These are phyloP conservation scores for Excalfactoria chinensis DNA, from an alignment of 2,113 vertebrate species.

Conservation along the genomic window DNA sequence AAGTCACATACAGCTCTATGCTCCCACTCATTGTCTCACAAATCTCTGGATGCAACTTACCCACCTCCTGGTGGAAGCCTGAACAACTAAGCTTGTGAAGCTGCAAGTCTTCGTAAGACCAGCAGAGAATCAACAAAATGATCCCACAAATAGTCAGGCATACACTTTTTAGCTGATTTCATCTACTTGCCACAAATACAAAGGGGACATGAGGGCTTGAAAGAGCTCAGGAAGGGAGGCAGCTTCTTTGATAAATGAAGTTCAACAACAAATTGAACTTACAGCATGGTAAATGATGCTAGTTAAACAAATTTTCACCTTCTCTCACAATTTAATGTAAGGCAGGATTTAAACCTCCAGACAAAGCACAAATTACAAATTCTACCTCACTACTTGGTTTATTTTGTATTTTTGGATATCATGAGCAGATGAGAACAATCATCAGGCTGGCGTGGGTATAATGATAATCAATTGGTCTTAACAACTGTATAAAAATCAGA, in stretches of 20 bases:
- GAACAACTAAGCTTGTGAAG: neutral
- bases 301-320: neutral
- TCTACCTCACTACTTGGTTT: neutral
- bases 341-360: neutral
- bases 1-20: rapidly evolving
- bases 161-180: neutral
- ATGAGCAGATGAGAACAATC: neutral
- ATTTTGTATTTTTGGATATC: neutral
- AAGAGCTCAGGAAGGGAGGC: neutral
- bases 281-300: neutral
- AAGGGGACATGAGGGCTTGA: neutral
- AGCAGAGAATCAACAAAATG: neutral
- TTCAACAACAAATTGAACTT: neutral
- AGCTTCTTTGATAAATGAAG: neutral
- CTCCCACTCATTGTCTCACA: neutral
- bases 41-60: neutral
- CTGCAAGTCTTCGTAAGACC: neutral
- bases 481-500: neutral
- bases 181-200: neutral
- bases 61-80: neutral
- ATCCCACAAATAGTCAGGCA: neutral
- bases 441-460: neutral
- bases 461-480: neutral
- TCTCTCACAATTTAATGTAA: neutral
- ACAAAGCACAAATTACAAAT: neutral